Conservation (phyloP, 2,888 invertebrate species). For the Catocala sponsa region DNA sequence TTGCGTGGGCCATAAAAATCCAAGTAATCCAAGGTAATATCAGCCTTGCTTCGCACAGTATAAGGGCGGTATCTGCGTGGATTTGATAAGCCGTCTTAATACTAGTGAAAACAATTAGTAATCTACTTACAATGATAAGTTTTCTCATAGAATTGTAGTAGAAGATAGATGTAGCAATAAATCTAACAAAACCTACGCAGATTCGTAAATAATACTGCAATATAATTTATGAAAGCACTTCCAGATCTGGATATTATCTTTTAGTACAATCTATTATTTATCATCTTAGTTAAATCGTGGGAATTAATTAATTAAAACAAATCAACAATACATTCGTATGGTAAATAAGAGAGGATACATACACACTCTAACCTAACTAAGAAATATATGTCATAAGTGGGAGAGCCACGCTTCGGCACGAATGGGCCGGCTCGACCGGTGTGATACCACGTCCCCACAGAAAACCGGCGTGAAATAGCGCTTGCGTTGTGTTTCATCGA, state of each 20-base stretch:
- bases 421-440: no score
- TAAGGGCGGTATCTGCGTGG: neutral
- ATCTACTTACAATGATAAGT: slow-evolving; percentile 2
- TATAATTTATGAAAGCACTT: slow-evolving; percentile 20
- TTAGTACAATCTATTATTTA: slow-evolving; percentile 5
- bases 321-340: neutral
- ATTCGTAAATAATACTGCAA: slow-evolving; percentile 1
- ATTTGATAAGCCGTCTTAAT: neutral
- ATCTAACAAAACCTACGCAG: slow-evolving; percentile 5
- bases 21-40: neutral
- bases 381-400: no score
- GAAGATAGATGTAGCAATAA: neutral
- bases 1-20: neutral
- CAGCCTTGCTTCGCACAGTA: neutral
- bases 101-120: slow-evolving; percentile 2
- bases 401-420: no score
- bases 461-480: no score
- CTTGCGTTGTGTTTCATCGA: no score
- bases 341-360: neutral
- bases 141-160: neutral
- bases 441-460: no score
- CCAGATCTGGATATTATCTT: slow-evolving; percentile 4
- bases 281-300: slow-evolving; percentile 1
- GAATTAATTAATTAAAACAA: neutral
- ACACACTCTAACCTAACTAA: neutral